These are phyloP conservation scores for Strigamia crassipes DNA, from an alignment of 2,888 invertebrate species.

Conservation along the genomic window DNA sequence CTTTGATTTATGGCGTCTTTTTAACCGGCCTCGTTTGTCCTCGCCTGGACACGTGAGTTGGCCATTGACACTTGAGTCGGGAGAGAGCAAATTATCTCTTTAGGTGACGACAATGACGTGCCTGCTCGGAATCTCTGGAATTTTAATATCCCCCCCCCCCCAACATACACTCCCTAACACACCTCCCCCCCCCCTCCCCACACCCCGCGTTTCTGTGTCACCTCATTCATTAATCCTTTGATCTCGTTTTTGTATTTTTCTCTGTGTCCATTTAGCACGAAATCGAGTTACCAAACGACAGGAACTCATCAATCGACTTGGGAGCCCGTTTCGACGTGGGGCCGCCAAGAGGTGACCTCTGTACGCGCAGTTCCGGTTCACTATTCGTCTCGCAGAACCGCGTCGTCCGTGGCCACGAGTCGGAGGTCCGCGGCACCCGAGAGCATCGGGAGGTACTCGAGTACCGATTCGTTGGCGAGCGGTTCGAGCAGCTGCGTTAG, in stretches of 20 bases:
- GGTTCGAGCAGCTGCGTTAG: constrained; percentile 44
- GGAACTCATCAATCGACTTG: background rate
- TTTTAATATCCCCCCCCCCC: constrained; percentile 10
- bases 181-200: background rate
- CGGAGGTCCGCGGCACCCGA: background rate
- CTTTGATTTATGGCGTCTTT: constrained; percentile 20
- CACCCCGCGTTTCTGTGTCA: background rate
- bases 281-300: background rate
- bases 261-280: background rate
- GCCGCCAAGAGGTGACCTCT: background rate
- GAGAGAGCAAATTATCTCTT: constrained; percentile 17
- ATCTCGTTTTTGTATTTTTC: background rate
- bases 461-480: constrained; percentile 49
- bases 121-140: background rate
- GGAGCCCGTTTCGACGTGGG: background rate
- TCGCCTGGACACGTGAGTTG: background rate
- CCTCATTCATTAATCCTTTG: background rate
- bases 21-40: constrained; percentile 26
- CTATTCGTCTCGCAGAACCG: background rate
- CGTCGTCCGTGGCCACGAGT: background rate
- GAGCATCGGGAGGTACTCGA: constrained; percentile 48
- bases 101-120: background rate
- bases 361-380: constrained; percentile 6
- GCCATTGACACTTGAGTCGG: background rate
- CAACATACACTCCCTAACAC: background rate